Percentiles rank a stretch among this genome's conserved stretches.
Evolutionary conservation across 1,140 invertebrate species (phyloP).

Genomic region (Drosophila virilis): DNA sequence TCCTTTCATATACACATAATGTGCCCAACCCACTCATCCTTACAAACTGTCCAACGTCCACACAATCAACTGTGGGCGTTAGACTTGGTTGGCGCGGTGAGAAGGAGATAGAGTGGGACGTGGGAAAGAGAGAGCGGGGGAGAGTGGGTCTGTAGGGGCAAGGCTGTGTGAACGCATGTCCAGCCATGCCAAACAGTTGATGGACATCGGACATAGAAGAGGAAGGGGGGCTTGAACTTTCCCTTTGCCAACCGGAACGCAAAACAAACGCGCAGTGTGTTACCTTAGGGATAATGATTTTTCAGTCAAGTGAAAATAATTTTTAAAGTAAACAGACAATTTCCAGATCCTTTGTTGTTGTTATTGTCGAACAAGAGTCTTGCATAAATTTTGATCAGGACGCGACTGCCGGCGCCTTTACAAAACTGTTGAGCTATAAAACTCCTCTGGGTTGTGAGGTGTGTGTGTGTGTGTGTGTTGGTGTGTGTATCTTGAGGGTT

Average conservation of each 20-base stretch:
- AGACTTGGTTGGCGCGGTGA: background rate
- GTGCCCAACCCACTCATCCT: conserved; percentile 35
- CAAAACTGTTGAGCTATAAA: conserved; percentile 25
- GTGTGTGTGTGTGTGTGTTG: background rate
- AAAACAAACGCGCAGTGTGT: conserved; percentile 38
- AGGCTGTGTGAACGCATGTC: conserved; percentile 53
- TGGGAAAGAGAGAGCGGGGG: background rate
- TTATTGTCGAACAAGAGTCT: conserved; percentile 32
- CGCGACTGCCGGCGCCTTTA: conserved; percentile 49
- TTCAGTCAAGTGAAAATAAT: conserved; percentile 83
- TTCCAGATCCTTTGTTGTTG: conserved; percentile 53
- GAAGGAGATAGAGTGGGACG: background rate
- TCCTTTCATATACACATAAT: conserved; percentile 77
- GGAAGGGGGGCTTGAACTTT: conserved; percentile 53
- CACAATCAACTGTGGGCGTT: conserved; percentile 39
- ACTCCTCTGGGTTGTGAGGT: conserved; percentile 31
- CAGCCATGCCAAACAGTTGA: conserved; percentile 47
- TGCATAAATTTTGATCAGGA: conserved; percentile 74
- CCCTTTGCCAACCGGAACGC: conserved; percentile 12
- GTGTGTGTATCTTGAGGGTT: conserved; percentile 25
- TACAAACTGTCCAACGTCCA: conserved; percentile 38
- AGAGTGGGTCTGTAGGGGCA: background rate
- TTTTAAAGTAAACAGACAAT: conserved; percentile 78
- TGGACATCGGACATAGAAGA: conserved; percentile 46
- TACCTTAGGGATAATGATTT: conserved; percentile 83